Conservation (phyloP, 2,888 invertebrate species). For the Cremastobaeus sp. region DNA sequence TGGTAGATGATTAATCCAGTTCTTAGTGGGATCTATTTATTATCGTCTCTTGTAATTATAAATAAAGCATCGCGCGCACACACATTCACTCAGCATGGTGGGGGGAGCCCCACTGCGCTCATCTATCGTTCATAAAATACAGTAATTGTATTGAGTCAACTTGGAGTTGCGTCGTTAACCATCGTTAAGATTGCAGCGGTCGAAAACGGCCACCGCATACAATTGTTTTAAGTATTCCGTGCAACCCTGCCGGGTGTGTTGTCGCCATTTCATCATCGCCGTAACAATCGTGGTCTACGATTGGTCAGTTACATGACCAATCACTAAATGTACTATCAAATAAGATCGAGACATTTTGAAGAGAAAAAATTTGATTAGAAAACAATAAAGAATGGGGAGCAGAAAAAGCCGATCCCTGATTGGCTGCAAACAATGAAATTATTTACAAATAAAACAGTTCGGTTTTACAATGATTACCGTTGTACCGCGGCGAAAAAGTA, state of each 20-base stretch:
- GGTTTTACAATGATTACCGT: constrained; percentile 3
- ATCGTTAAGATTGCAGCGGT: constrained; percentile 58
- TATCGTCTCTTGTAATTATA: constrained; percentile 67
- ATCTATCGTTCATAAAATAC: constrained; percentile 62
- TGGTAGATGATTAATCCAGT: background rate
- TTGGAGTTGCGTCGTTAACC: constrained; percentile 59
- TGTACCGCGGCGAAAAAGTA: background rate
- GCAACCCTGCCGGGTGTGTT: constrained; percentile 64
- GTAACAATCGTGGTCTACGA: constrained; percentile 23
- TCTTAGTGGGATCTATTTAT: constrained; percentile 45
- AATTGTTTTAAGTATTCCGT: constrained; percentile 64
- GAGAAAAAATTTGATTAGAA: constrained; percentile 29
- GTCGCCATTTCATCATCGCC: constrained; percentile 35
- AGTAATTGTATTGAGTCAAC: constrained; percentile 58
- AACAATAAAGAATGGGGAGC: too few species aligned
- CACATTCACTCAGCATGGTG: constrained; percentile 75
- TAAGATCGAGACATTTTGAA: constrained; percentile 35
- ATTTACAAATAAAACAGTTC: constrained; percentile 12
- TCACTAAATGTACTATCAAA: constrained; percentile 38
- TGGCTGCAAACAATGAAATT: background rate
- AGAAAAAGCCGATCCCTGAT: too few species aligned
- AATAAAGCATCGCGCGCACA: constrained; percentile 74
- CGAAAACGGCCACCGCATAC: constrained; percentile 26
- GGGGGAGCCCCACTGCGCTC: constrained; percentile 70
- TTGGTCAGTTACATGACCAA: constrained; percentile 13